Conservation (phyloP, 2,113 vertebrate species). For the Chascanopsetta lugubris region DNA sequence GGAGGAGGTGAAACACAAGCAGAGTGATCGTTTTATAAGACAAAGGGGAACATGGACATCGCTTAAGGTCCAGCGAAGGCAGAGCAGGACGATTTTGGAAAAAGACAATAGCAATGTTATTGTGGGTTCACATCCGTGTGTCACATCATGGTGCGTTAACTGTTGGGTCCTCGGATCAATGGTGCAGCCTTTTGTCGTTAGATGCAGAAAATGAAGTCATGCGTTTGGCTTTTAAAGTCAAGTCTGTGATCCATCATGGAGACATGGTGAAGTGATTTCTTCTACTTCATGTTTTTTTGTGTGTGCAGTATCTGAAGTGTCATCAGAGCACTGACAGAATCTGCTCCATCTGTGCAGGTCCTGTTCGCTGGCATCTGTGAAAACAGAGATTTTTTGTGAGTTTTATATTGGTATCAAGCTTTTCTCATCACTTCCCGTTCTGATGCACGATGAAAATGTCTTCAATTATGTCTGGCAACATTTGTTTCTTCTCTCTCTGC, state of each 20-base stretch:
- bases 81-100: neutral
- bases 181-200: slow-evolving; percentile 7
- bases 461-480: neutral
- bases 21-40: neutral
- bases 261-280: slow-evolving; percentile 4
- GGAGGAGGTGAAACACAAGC: slow-evolving; percentile 36
- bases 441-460: slow-evolving; percentile 7
- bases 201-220: slow-evolving; percentile 15
- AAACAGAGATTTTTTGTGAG: slow-evolving; percentile 10
- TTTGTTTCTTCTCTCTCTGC: slow-evolving; percentile 3
- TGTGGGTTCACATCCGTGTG: slow-evolving; percentile 4
- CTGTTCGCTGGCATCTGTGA: slow-evolving; percentile 15
- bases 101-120: neutral
- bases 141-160: slow-evolving; percentile 3
- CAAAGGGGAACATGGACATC: neutral
- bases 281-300: neutral
- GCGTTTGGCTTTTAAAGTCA: slow-evolving; percentile 7
- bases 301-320: neutral
- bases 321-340: slow-evolving; percentile 16
- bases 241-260: slow-evolving; percentile 11
- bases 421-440: slow-evolving; percentile 12
- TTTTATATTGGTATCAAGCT: slow-evolving; percentile 17
- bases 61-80: neutral
- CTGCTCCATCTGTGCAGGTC: slow-evolving; percentile 35
- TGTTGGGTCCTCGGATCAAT: slow-evolving; percentile 5